A percentile compares a stretch with the other conserved stretches of the same genome.
phyloP scores from a whole-genome alignment of 2,888 invertebrate genomes.

The Xestia c-nigrum region DNA sequence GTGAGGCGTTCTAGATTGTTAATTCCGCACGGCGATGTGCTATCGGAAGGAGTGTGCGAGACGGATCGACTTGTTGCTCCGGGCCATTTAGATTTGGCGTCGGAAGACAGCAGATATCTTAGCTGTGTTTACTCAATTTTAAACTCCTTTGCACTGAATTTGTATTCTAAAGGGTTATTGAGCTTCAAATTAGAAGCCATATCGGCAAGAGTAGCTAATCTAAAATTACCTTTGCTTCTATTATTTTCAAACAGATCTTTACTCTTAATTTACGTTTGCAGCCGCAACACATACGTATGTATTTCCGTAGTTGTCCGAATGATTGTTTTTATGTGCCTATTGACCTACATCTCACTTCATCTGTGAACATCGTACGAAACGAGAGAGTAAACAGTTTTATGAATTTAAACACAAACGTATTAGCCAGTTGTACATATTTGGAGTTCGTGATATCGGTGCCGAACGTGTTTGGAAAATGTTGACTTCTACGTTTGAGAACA shows the following conservation, averaged over 20 bases:
- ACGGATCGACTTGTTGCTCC: conserved; percentile 65
- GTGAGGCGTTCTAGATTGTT: conserved; percentile 62
- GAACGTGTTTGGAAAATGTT: conserved; percentile 44
- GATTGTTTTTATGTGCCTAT: conserved; percentile 71
- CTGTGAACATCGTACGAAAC: conserved; percentile 70
- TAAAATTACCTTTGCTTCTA: conserved; percentile 15
- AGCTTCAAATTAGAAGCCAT: conserved; percentile 3
- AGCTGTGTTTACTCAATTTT: not conserved
- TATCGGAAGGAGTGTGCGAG: conserved; percentile 58
- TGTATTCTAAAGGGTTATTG: not conserved
- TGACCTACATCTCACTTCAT: conserved; percentile 73
- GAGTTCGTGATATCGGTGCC: conserved; percentile 42
- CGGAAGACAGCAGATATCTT: conserved; percentile 8
- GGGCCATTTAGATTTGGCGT: conserved; percentile 28
- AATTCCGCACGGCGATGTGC: conserved; percentile 62
- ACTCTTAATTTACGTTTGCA: conserved; percentile 27
- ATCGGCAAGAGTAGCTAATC: not conserved
- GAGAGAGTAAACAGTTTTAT: conserved; percentile 69
- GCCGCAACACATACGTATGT: conserved; percentile 34
- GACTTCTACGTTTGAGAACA: conserved; percentile 41
- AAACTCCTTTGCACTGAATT: not conserved
- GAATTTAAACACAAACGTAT: conserved; percentile 59
- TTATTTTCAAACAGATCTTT: conserved; percentile 32
- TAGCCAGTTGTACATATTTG: conserved; percentile 63
- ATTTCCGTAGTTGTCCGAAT: conserved; percentile 54